Base-by-base conservation (phyloP, 2,888 invertebrate genomes). In the Lasioglossum morio region DNA sequence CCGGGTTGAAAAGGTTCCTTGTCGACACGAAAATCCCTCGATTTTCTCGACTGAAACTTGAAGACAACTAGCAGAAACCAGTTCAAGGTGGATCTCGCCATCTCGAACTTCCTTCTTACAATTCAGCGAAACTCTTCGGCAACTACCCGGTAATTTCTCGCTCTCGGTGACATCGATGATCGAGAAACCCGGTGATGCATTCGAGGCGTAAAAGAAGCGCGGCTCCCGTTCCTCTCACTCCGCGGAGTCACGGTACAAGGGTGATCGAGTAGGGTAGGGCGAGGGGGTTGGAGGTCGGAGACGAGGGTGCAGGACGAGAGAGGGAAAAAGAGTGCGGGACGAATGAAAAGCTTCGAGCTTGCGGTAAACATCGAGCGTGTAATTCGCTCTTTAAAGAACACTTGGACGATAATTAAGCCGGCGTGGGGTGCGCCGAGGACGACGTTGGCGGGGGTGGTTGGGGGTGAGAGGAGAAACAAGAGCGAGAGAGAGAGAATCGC, bases 311-410 rank as follows among this genome's bases (percentile, higher is more conserved):
- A 77, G 77, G 82, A 86, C 77, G 80, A 43, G 70, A 78, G 86
- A 82, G 86, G 77, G 77, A 83, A 88, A 79, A 79, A 79, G 82
- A 85, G 86, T 84, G 85, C 84, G 82, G 84, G 87, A 87, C 83
- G 91, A 85, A 93, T 94, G 94, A 94, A 94, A 94, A 94, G 93
- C 92, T 92, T 89, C 86, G 92, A 92, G 92, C 92, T 91, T 85
- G 92, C 92, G 91, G 93, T 91, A 94, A 95, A 95, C 94, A 95
- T 95, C 93, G 94, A 94, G 94, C 94, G 94, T 94, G 94, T 95
- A 95, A 95, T 95, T 95, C 93, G 94, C 94, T 94, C 94, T 95
- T 95, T 94, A 94, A 94, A 95, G 94, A 94, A 95, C 94, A 94
- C 94, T 94, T 93, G 94, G 92, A 92, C 94, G 93, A 93, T 94